Conservation (phyloP, 2,888 invertebrate genomes). For the Cotesia congregata region DNA sequence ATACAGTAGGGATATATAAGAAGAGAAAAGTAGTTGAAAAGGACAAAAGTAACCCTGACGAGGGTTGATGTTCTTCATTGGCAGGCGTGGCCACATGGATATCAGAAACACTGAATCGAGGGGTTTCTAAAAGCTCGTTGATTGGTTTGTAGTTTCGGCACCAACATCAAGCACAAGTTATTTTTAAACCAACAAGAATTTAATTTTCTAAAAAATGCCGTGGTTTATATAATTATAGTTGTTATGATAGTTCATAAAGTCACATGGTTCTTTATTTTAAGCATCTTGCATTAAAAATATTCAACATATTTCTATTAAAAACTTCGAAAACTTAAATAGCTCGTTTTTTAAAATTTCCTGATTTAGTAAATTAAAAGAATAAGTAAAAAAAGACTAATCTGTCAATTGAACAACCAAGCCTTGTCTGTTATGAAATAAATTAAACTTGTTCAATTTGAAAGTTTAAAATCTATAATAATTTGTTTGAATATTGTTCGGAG, state of each 20-base stretch:
- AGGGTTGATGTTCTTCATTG: conserved; percentile 67
- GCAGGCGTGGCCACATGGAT: conserved; percentile 68
- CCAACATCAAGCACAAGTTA: conserved; percentile 52
- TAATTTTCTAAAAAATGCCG: conserved; percentile 44
- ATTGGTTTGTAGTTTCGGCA: conserved; percentile 62
- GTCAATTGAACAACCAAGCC: too few relatives aligned
- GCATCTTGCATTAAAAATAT: too few relatives aligned
- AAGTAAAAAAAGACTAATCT: too few relatives aligned
- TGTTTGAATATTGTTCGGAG: background rate
- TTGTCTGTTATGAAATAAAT: too few relatives aligned
- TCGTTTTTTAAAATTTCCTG: too few relatives aligned
- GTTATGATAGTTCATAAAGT: background rate
- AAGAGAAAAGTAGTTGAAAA: conserved; percentile 52
- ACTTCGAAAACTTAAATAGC: too few relatives aligned
- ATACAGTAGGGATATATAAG: conserved; percentile 54
- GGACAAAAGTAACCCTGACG: conserved; percentile 58
- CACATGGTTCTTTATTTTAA: too few relatives aligned
- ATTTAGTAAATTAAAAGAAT: too few relatives aligned
- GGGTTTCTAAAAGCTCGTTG: conserved; percentile 61
- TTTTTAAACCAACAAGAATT: background rate
- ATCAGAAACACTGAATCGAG: conserved; percentile 54
- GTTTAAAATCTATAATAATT: background rate
- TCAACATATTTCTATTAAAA: too few relatives aligned
- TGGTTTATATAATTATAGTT: conserved; percentile 23
- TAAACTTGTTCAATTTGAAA: too few relatives aligned